Evolutionary conservation across 2,888 invertebrate genomes (phyloP), one percentile per base, ranked within the genome.

Genomic region (Busseola fusca): DNA sequence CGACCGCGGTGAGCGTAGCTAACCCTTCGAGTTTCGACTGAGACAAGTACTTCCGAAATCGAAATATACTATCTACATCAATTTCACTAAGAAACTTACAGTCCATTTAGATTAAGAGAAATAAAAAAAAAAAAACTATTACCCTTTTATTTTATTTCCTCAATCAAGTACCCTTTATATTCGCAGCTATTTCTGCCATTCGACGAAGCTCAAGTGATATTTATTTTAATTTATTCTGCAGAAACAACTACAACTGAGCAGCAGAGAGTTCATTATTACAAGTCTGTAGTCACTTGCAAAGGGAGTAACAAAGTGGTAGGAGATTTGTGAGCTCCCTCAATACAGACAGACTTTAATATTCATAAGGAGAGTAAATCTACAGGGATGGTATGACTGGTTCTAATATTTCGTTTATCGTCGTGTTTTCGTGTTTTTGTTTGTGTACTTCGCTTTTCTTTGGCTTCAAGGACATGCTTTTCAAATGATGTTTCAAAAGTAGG

Each of bases 301-400:
- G 77, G 83, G 87, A 88, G 88, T 89, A 90, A 91, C 91, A 91
- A 90, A 92, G 88, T 88, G 87, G 86, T 78, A 79, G 87, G 87
- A 87, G 89, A 89, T 91, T 89, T 83, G 87, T 89, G 89, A 89
- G 89, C 87, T 80, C 87, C 86, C 89, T 89, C 88, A 87, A 91
- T 92, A 91, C 86, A 88, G 88, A 57, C 72, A 30, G 50, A 25
- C 70, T 78, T 83, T 70, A 86, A 85, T 86, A 86, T 84, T 86
- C 80, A 85, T 84, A 83, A 84, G 80, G 79, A 40, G 40, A 63
- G 71, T 74, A 70, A 58, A 73, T 74, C 62, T 75, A 59, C 66
- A 67, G 74, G 21, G 27, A 69, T 64, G 50, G 34, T 64, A n/a
- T 54, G 37, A 64, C 65, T 56, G 45, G 34, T 58, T 58, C 45